Evolutionary conservation across 1,140 invertebrate genomes (phyloP).

Genomic region (Sycophaga agraensis): DNA sequence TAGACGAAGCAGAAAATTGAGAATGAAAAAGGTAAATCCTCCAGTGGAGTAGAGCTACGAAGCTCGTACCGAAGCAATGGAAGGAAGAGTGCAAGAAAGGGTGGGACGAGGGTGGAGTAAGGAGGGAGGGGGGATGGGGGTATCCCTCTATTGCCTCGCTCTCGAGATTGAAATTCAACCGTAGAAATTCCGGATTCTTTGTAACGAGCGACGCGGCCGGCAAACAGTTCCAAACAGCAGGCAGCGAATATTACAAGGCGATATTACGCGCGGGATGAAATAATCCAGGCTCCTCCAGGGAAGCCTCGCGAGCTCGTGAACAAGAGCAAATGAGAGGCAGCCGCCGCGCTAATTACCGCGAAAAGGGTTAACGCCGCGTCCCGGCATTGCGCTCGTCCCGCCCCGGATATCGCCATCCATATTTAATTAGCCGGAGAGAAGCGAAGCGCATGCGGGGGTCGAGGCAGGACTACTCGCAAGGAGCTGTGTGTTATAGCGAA

Average conservation of each 20-base stretch:
- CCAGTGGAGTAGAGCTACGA: background rate
- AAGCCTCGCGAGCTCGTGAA: slow-evolving; percentile 44
- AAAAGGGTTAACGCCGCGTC: slow-evolving; percentile 47
- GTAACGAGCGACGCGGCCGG: slow-evolving; percentile 42
- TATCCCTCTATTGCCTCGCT: no score
- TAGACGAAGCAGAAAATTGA: background rate
- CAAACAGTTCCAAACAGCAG: slow-evolving; percentile 54
- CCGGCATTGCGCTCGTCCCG: slow-evolving; percentile 33
- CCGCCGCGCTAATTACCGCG: slow-evolving; percentile 51
- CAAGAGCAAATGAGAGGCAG: slow-evolving; percentile 47
- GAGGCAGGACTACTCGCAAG: no score
- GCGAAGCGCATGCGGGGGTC: no score
- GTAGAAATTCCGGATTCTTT: slow-evolving; percentile 33
- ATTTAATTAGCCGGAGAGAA: slow-evolving; percentile 48
- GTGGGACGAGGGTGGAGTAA: background rate
- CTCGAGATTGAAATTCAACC: slow-evolving; percentile 14
- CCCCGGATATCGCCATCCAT: slow-evolving; percentile 50
- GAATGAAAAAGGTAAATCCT: background rate
- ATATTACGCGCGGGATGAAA: slow-evolving; percentile 54
- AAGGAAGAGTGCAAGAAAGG: background rate
- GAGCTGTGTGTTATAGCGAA: no score
- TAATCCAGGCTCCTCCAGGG: slow-evolving; percentile 48
- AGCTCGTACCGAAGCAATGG: background rate
- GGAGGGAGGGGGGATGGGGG: background rate
- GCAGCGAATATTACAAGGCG: slow-evolving; percentile 54